Evolutionary conservation across 2,113 vertebrate genomes (phyloP).

Genomic region (Salvelinus namaycush): DNA sequence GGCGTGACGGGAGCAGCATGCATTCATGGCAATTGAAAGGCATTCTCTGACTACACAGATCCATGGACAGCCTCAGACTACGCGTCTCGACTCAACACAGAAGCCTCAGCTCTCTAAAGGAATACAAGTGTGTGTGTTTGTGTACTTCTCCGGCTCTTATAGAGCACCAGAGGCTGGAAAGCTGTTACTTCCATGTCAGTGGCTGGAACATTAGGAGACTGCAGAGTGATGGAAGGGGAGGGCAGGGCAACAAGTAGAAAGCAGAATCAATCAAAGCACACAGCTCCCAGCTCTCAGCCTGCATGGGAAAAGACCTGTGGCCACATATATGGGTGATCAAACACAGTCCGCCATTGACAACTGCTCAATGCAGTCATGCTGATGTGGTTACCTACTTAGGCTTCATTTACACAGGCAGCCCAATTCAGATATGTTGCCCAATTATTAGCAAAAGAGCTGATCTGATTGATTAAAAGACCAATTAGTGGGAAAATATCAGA

Average conservation of each 20-base stretch:
- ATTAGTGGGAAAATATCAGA: too few species aligned
- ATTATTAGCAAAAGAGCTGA: too few species aligned
- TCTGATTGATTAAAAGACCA: too few species aligned
- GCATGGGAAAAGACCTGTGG: slow-evolving; percentile 12
- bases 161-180: neutral
- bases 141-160: slow-evolving; percentile 16
- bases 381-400: too few species aligned
- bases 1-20: too few species aligned
- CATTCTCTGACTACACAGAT: neutral
- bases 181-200: slow-evolving; percentile 18
- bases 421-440: too few species aligned
- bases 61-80: neutral
- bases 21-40: neutral
- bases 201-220: slow-evolving; percentile 27
- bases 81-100: neutral
- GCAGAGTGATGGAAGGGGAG: slow-evolving; percentile 45
- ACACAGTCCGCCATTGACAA: too few species aligned
- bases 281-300: slow-evolving; percentile 7
- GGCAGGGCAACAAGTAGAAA: slow-evolving; percentile 7
- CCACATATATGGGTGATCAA: too few species aligned
- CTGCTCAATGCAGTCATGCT: too few species aligned
- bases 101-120: too few species aligned
- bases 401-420: too few species aligned
- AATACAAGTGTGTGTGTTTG: too few species aligned
- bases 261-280: slow-evolving; percentile 48